Evolutionary conservation across 2,888 invertebrate species (phyloP).

Genomic region (Scelioninae gen. 1): DNA sequence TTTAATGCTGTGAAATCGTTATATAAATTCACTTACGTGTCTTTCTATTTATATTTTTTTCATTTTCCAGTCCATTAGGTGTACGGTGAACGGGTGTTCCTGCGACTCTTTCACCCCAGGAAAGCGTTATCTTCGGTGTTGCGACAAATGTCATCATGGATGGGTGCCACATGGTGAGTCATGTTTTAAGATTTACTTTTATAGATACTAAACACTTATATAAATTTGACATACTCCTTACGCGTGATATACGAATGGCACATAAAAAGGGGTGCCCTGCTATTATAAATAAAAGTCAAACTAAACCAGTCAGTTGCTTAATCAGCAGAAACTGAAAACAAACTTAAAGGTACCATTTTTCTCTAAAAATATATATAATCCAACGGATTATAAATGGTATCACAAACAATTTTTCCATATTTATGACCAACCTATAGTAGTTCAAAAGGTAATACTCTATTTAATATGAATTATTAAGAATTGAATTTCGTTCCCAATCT

Average conservation of each 20-base stretch:
- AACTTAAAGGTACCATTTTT: neutral
- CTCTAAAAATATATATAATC: neutral
- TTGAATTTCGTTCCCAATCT: conserved; percentile 25
- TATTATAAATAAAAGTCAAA: conserved; percentile 24
- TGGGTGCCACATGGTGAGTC: conserved; percentile 91
- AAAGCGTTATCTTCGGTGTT: conserved; percentile 88
- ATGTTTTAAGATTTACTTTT: conserved; percentile 40
- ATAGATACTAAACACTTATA: conserved; percentile 29
- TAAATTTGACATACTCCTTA: conserved; percentile 36
- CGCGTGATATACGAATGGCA: conserved; percentile 15
- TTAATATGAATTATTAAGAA: conserved; percentile 40
- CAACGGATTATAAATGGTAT: neutral
- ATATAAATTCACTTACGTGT: neutral
- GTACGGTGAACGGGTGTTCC: conserved; percentile 88
- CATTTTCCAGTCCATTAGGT: conserved; percentile 87
- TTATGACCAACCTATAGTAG: neutral
- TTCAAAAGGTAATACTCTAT: neutral
- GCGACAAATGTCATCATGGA: conserved; percentile 89
- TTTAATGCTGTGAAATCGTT: no score
- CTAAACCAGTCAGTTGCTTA: conserved; percentile 3
- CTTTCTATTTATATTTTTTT: conserved; percentile 33
- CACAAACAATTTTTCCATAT: neutral
- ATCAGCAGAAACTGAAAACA: conserved; percentile 7
- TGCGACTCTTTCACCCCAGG: conserved; percentile 90
- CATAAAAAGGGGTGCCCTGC: conserved; percentile 24